These are phyloP conservation scores for Hymenopus coronatus DNA, from an alignment of 2,888 invertebrate species.

Conservation along the genomic window DNA sequence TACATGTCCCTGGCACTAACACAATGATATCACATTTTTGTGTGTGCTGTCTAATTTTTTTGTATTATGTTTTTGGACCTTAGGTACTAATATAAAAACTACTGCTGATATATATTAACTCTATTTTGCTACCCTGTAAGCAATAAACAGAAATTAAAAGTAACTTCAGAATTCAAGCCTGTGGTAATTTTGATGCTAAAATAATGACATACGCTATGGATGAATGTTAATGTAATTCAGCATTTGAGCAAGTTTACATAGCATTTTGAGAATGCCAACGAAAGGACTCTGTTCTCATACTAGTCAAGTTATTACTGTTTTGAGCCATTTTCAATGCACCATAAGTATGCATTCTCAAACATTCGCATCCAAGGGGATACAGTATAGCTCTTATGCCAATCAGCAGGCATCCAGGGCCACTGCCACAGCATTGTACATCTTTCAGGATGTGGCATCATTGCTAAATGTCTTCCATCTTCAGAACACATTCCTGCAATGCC, in stretches of 20 bases:
- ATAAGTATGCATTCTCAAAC: slow-evolving; percentile 84
- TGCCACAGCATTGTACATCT: slow-evolving; percentile 88
- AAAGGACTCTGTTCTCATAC: not conserved
- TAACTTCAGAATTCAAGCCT: too few relatives aligned
- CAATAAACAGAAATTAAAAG: too few relatives aligned
- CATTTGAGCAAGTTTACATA: not conserved
- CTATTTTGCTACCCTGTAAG: too few relatives aligned
- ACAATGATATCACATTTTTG: too few relatives aligned
- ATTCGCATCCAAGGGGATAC: slow-evolving; percentile 88
- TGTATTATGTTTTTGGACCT: too few relatives aligned
- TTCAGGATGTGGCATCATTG: slow-evolving; percentile 99
- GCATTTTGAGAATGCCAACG: not conserved
- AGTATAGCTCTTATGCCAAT: slow-evolving; percentile 49
- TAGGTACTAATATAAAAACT: too few relatives aligned
- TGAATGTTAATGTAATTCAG: not conserved
- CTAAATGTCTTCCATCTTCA: slow-evolving; percentile 86
- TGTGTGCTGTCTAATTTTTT: too few relatives aligned
- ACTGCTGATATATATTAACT: too few relatives aligned
- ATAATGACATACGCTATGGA: not conserved
- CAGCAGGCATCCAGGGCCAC: slow-evolving; percentile 69
- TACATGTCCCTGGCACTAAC: too few relatives aligned
- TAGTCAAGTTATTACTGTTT: not conserved
- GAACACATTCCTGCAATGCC: slow-evolving; percentile 92
- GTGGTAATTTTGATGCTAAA: too few relatives aligned
- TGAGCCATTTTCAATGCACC: slow-evolving; percentile 47